Evolutionary conservation across 2,888 invertebrate species (phyloP).

Genomic region (Agapetus fuscipes): DNA sequence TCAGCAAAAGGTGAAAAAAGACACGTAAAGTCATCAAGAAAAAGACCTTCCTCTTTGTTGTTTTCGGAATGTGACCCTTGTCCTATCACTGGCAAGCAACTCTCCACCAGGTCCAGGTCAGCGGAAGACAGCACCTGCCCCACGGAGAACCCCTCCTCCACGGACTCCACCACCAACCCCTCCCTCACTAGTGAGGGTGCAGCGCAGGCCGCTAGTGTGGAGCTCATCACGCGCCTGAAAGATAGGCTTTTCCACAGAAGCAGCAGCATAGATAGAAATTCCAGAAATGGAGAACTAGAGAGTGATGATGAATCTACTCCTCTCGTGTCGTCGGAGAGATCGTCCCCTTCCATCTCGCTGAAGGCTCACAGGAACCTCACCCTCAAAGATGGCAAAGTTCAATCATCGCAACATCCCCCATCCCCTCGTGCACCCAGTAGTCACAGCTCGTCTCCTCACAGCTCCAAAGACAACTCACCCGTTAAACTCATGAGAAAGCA

Average conservation of each 20-base stretch:
- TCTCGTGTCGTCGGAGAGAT: slow-evolving; percentile 46
- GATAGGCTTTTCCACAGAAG: slow-evolving; percentile 33
- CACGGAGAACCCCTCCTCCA: neutral
- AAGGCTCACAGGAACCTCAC: slow-evolving; percentile 12
- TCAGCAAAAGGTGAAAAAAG: too few relatives aligned
- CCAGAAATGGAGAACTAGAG: slow-evolving; percentile 29
- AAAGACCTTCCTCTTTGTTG: slow-evolving; percentile 17
- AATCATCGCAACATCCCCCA: slow-evolving; percentile 10
- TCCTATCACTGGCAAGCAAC: slow-evolving; percentile 9
- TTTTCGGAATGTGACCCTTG: slow-evolving; percentile 10
- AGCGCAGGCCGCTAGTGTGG: slow-evolving; percentile 11
- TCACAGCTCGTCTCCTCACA: slow-evolving; percentile 13
- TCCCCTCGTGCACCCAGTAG: slow-evolving; percentile 9
- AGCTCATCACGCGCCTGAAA: slow-evolving; percentile 29
- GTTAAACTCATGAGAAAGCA: slow-evolving; percentile 9
- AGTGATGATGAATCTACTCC: slow-evolving; percentile 63
- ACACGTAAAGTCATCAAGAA: slow-evolving; percentile 9
- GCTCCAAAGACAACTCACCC: slow-evolving; percentile 15
- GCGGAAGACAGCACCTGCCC: slow-evolving; percentile 13
- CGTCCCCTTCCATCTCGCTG: slow-evolving; percentile 29
- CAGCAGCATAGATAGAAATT: slow-evolving; percentile 34
- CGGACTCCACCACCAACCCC: slow-evolving; percentile 2
- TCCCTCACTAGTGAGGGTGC: slow-evolving; percentile 3
- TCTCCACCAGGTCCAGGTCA: slow-evolving; percentile 15
- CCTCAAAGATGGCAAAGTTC: slow-evolving; percentile 8